Evolutionary conservation across 2,888 invertebrate species (phyloP).

Genomic region (Sphaeridia pumilis): DNA sequence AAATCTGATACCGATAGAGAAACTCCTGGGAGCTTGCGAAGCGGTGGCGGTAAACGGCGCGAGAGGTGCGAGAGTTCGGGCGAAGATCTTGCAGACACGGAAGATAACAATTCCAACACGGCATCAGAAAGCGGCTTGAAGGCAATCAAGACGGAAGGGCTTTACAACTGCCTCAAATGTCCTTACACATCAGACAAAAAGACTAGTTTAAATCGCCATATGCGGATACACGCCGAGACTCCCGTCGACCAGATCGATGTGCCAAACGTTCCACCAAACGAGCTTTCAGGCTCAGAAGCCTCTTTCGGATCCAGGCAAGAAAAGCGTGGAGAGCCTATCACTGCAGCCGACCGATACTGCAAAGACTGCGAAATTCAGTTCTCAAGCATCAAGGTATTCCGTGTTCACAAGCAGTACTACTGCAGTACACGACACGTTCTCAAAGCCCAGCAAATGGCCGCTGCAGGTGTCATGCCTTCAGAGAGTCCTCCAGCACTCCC

Average conservation of each 20-base stretch:
- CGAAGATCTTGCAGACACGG: no score
- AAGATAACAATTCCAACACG: no score
- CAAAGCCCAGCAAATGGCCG: conserved; percentile 45
- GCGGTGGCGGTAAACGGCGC: no score
- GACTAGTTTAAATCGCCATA: conserved; percentile 86
- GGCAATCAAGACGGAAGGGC: conserved; percentile 48
- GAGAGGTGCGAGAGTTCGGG: no score
- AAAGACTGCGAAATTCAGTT: conserved; percentile 92
- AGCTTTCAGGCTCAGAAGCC: no score
- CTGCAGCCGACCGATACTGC: conserved; percentile 62
- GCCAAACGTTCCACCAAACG: no score
- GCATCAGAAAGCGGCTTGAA: no score
- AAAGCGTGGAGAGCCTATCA: conserved; percentile 23
- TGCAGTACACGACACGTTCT: conserved; percentile 79
- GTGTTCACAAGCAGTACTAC: conserved; percentile 87
- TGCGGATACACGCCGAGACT: conserved; percentile 82
- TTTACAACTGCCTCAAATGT: conserved; percentile 80
- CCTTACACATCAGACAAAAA: conserved; percentile 90
- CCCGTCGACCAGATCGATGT: conserved; percentile 48
- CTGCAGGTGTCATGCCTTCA: conserved; percentile 42
- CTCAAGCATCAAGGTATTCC: conserved; percentile 78
- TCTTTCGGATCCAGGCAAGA: conserved; percentile 40
- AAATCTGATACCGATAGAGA: no score
- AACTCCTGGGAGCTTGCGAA: no score
- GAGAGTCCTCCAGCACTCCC: conserved; percentile 55